Conservation (phyloP, 2,797 vertebrate species). For the Sarcophilus harrisii region DNA sequence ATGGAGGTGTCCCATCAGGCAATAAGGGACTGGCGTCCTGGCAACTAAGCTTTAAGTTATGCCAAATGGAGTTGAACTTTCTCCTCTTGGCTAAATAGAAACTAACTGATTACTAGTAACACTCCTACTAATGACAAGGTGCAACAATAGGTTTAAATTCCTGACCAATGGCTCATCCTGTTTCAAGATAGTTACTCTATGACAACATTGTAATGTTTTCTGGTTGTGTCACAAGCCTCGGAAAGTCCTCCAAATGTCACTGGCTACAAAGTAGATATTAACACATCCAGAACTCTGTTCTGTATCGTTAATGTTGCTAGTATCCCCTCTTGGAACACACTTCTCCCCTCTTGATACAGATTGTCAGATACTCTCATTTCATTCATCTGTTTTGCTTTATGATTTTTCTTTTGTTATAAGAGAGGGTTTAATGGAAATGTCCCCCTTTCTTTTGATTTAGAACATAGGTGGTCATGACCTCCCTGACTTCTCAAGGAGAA, state of each 20-base stretch:
- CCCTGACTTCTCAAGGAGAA: too few species aligned
- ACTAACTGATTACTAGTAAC: neutral
- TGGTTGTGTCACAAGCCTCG: neutral
- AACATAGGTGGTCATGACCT: too few species aligned
- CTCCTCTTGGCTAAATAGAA: constrained; percentile 1
- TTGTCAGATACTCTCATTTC: neutral
- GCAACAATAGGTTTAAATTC: neutral
- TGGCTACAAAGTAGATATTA: neutral
- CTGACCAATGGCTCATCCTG: neutral
- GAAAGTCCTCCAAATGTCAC: neutral
- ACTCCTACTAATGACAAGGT: neutral
- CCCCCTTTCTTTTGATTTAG: too few species aligned
- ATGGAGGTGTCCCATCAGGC: neutral
- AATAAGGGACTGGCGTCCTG: neutral
- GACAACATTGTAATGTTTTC: neutral
- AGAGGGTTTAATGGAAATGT: neutral
- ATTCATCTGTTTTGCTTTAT: neutral
- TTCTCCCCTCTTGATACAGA: neutral
- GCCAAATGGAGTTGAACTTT: constrained; percentile 1
- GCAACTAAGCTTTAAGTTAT: neutral
- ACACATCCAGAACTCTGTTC: neutral
- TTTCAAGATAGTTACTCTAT: neutral
- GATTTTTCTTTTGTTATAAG: neutral
- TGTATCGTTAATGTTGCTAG: neutral
- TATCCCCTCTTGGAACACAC: neutral